Conservation (phyloP, 2,113 vertebrate genomes). For the Rhombomys opimus region DNA sequence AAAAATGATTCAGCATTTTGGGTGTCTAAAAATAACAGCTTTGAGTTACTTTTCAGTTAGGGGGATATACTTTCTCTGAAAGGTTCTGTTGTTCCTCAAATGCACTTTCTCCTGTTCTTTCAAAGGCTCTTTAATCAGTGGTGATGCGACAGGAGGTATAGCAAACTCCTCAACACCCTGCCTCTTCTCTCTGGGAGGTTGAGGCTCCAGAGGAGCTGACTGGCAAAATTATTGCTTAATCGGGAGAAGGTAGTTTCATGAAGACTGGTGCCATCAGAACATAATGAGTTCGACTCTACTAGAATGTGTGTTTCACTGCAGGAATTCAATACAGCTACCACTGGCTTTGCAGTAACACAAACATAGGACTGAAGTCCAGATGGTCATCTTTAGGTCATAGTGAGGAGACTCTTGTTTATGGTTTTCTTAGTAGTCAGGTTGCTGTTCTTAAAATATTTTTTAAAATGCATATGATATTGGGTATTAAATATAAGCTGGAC, state of each 20-base stretch:
- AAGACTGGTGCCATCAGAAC: conserved; percentile 36
- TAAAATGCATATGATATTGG: conserved; percentile 35
- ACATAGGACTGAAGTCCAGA: conserved; percentile 41
- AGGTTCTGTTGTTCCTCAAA: conserved; percentile 56
- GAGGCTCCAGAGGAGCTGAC: conserved; percentile 43
- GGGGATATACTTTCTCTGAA: background rate
- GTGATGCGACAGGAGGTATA: conserved; percentile 37
- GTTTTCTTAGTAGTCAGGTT: conserved; percentile 19
- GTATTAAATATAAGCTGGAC: conserved; percentile 20
- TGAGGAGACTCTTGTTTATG: conserved; percentile 51
- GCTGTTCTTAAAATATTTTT: conserved; percentile 45
- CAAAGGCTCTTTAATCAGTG: conserved; percentile 63
- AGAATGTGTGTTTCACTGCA: conserved; percentile 18
- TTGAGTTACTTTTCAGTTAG: conserved; percentile 60
- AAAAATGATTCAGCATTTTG: conserved; percentile 71
- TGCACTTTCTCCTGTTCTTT: conserved; percentile 49
- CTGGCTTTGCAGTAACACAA: background rate
- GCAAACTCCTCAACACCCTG: conserved; percentile 44
- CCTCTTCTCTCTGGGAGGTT: background rate
- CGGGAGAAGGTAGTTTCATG: conserved; percentile 47
- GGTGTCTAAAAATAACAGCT: conserved; percentile 69
- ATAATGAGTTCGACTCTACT: conserved; percentile 45
- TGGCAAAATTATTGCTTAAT: conserved; percentile 60
- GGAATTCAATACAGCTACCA: conserved; percentile 14
- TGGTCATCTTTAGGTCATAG: conserved; percentile 34